Base-by-base conservation (phyloP, 2,113 vertebrate species). In the Cephalopholis sonnerati region DNA sequence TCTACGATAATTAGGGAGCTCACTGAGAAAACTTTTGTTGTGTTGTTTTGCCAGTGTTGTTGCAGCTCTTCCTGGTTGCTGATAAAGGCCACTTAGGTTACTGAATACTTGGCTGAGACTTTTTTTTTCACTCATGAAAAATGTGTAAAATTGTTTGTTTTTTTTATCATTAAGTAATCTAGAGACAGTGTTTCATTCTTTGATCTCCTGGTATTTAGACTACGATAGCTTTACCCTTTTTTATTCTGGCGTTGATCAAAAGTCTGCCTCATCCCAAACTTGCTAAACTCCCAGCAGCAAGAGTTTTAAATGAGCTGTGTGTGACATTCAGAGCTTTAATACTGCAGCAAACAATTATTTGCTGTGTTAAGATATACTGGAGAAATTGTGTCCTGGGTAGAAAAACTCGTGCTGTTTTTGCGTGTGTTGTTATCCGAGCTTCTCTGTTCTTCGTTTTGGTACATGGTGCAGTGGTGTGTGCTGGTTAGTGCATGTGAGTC, bases 151-250 rank as follows among this genome's bases (percentile, higher is more conserved):
- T 44, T 12, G 41, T 44, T 44, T 9, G 10, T 44, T 44, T 44
- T 41, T 41, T 11, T 41, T 2, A 57, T 68, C 39, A 70, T 65
- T 39, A 0, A 7, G 55, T 46, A 12, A 54, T 70, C 0, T 65
- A n/a, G 36, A 78, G n/a, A 61, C 36, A 78, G 50, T 7, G 1
- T 2, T 25, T 39, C 29, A 3, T 15, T 54, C 46, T 74, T 75
- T 88, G 32, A 78, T 75, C 78, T 27, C 17, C 41, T 65, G 65
- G 1, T 51, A 32, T 70, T 50, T 10, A 61, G 50, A 15, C 61
- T 22, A 36, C 24, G 51, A 27, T n/a, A 3, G 6, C 61, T 76
- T 72, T 79, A 55, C n/a, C 76, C 61, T 63, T 81, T 54, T 58
- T 66, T 27, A 59, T 66, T 78, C 64, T 18, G 5, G 36, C 69